Conservation (phyloP, 1,140 invertebrate species). For the Eriocheir sinensis region DNA sequence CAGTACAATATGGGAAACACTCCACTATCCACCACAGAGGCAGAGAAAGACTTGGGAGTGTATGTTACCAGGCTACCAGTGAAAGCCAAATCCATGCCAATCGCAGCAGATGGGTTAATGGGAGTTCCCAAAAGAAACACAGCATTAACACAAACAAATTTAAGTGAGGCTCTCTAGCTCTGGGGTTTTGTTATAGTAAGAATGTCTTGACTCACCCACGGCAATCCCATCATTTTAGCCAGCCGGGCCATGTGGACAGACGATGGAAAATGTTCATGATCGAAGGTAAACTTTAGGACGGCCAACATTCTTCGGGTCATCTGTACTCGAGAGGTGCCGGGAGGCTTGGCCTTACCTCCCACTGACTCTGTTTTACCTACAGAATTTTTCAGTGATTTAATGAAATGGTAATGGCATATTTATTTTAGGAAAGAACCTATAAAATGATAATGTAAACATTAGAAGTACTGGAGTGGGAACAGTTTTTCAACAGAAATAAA, state of each 20-base stretch:
- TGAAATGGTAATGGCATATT: neutral
- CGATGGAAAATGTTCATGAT: constrained; percentile 68
- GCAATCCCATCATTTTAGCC: constrained; percentile 68
- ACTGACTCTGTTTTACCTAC: constrained; percentile 48
- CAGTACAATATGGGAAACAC: too few relatives aligned
- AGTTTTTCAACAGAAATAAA: too few relatives aligned
- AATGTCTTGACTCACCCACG: constrained; percentile 60
- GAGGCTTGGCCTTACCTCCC: constrained; percentile 37
- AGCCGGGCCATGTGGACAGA: constrained; percentile 70
- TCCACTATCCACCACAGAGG: neutral
- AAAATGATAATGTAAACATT: too few relatives aligned
- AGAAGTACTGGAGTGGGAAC: too few relatives aligned
- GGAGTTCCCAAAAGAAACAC: too few relatives aligned
- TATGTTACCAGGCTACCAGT: too few relatives aligned
- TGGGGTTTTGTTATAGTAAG: neutral
- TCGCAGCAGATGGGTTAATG: too few relatives aligned
- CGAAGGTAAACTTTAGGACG: constrained; percentile 69
- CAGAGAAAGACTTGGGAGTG: too few relatives aligned
- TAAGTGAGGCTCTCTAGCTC: too few relatives aligned
- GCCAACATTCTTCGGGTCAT: constrained; percentile 57
- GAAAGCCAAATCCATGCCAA: too few relatives aligned
- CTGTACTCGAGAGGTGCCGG: constrained; percentile 21
- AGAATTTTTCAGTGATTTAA: constrained; percentile 46
- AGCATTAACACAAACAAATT: too few relatives aligned
- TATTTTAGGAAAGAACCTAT: too few relatives aligned